Base-by-base conservation (phyloP, 1,140 invertebrate species). In the Temnothorax longispinosus region DNA sequence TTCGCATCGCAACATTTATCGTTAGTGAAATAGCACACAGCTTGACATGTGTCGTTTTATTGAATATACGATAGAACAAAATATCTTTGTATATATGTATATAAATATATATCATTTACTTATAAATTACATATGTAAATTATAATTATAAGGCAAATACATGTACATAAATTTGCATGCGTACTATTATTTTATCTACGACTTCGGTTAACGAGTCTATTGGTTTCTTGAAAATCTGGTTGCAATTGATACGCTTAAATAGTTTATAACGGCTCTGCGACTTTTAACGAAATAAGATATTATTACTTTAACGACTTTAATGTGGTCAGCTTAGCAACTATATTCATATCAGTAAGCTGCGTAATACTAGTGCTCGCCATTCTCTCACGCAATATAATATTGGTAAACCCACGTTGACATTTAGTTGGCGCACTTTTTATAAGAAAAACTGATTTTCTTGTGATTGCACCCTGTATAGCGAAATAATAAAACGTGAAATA, bases 1-100 rank as follows among this genome's bases (percentile, higher is more conserved):
- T 77, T 77, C 62, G 54, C 65, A 71, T 44, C 47, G 50, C 13
- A 47, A 52, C 44, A 56, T 52, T 65, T 82, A 87, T 84, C 38
- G 52, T 50, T 32, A 13, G 6, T 60, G n/a, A 50, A 54, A 27
- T 54, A 54, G 27, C 69, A 18, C 32, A 8, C 18, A 21, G 15
- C 13, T 47, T 32, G 21, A 52, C 69, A 41, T 54, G n/a, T 50
- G 4, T 18, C 8, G 4, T 85, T 50, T 47, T 85, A 62, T 41
- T 62, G 8, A 44, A 82, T 32, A 54, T 32, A 15, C 15, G 38
- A 72, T 75, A 44, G 38, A 69, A 41, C 32, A 38, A 18, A 35
- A 35, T 38, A 18, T 21, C 27, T 27, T 56, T 47, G 54, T 56
- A 38, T 4, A 64, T 27, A 15, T 38, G 38, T 41, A 41, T 35